Base-by-base conservation (phyloP, 2,888 invertebrate genomes). In the Chaitophorus viminalis region DNA sequence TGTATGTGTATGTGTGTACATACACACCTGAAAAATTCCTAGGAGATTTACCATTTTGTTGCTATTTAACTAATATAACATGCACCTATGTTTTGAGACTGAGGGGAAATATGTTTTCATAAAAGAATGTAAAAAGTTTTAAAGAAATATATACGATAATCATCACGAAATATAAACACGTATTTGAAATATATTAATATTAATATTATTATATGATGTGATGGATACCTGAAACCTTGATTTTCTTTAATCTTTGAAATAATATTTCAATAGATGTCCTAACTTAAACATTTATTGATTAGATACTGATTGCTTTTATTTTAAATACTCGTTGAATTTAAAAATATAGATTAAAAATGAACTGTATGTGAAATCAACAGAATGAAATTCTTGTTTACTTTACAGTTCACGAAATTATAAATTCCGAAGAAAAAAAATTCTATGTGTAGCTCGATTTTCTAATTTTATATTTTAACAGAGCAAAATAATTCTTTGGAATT, bases 21-120 rank as follows among this genome's bases (percentile, higher is more conserved):
- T 8, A 68, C 68, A 46, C 65, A 36, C 65, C 79, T 39, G 65
- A 79, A 60, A 65, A 68, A 78, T 60, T 78, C 78, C 60, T 36
- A 60, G 29, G 11, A 54, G 68, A 60, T 31, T 74, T 72, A 14
- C 46, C n/a, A 9, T 52, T 72, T 82, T 52, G 36, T 65, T 33
- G 52, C 31, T 29, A 31, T 70, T 70, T 70, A 17, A 70, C 70
- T 70, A 70, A 70, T 70, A 70, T 70, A 29, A 68, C 70, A 70
- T 3, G 68, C 11, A 70, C 70, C 29, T 70, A 17, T 70, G 31
- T 31, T 70, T 70, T 70, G 1, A 29, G 4, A 70, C 46, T 46
- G 46, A 17, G 17, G 31, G 11, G 31, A 29, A 29, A 70, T 70
- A 70, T 70, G 14, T 29, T 70, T 70, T 70, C n/a, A 8, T 70